Base-by-base conservation (phyloP, 2,888 invertebrate genomes). In the Aphodius sticticus region DNA sequence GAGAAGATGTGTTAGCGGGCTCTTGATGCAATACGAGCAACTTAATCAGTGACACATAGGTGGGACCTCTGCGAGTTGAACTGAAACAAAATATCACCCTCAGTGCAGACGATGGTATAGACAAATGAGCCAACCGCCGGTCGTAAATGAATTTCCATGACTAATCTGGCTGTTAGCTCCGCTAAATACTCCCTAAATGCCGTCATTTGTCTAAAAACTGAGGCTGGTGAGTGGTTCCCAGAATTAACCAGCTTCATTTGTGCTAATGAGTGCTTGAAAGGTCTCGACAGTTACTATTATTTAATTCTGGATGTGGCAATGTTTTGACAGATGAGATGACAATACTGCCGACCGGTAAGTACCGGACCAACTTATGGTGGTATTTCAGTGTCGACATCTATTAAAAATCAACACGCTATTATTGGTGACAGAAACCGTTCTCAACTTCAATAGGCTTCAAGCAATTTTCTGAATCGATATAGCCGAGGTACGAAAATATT, bases 1-100 rank as follows among this genome's bases (percentile, higher is more conserved):
- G 53, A 53, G 53, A 53, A 69, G 69, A 15, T 26, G 14, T n/a
- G 76, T 76, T 38, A 76, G 76, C n/a, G 74, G 36, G 26, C 36
- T 74, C 5, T n/a, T 15, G 16, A 74, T 12, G 16, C 53, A 2
- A 53, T 53, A 53, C 53, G 53, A 53, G 53, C 9, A 53, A 79
- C 77, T 79, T 79, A 76, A 70, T 74, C 74, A 75, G 75, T 69
- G 70, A 53, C 12, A 12, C 12, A 12, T 53, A 2, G 26, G 53
- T 53, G 12, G 9, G 1, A 53, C 9, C 53, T 53, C 12, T 26
- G 26, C 26, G 26, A 53, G 53, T 12, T 53, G 53, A 53, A 53
- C 6, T 53, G 53, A 53, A 53, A 53, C 53, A 12, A 53, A 53
- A 53, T 53, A 53, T 1, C 53, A 26, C 26, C 26, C 26, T 26